Percentiles rank a stretch among this genome's conserved stretches.
These are phyloP conservation scores for Scaptomyza hsui DNA, from an alignment of 1,140 invertebrate genomes.

Conservation along the genomic window DNA sequence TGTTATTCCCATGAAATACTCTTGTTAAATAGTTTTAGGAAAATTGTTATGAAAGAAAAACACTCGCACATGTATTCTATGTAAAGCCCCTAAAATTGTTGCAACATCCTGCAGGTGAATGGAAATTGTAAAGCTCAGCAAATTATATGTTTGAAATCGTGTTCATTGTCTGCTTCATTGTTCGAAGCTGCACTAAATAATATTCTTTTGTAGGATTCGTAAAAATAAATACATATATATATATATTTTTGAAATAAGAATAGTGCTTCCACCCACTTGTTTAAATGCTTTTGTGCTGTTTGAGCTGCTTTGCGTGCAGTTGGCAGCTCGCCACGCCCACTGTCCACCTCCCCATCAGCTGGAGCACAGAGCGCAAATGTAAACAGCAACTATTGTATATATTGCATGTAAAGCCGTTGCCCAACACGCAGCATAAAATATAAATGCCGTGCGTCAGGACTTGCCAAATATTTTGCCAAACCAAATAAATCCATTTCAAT, in stretches of 20 bases:
- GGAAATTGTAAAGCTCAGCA: slow-evolving; percentile 22
- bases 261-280: slow-evolving; percentile 10
- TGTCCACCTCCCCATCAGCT: slow-evolving; percentile 2
- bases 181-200: slow-evolving; percentile 24
- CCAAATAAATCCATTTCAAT: slow-evolving; percentile 80
- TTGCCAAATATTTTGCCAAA: slow-evolving; percentile 77
- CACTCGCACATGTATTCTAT: background rate
- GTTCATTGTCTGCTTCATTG: slow-evolving; percentile 23
- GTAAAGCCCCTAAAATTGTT: slow-evolving; percentile 6
- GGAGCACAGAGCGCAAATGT: slow-evolving; percentile 54
- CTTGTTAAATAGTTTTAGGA: background rate
- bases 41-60: background rate
- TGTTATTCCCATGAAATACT: background rate
- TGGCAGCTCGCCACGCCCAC: slow-evolving; percentile 23
- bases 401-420: slow-evolving; percentile 64
- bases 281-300: slow-evolving; percentile 56
- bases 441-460: slow-evolving; percentile 67
- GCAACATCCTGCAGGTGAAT: slow-evolving; percentile 13
- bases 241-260: slow-evolving; percentile 1
- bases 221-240: slow-evolving; percentile 7
- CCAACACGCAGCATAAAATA: slow-evolving; percentile 49
- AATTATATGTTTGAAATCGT: slow-evolving; percentile 31
- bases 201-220: slow-evolving; percentile 25
- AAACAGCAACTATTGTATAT: slow-evolving; percentile 59
- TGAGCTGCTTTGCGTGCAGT: slow-evolving; percentile 51